Evolutionary conservation across 2,797 vertebrate genomes (phyloP).

Genomic region (Ficedula albicollis): DNA sequence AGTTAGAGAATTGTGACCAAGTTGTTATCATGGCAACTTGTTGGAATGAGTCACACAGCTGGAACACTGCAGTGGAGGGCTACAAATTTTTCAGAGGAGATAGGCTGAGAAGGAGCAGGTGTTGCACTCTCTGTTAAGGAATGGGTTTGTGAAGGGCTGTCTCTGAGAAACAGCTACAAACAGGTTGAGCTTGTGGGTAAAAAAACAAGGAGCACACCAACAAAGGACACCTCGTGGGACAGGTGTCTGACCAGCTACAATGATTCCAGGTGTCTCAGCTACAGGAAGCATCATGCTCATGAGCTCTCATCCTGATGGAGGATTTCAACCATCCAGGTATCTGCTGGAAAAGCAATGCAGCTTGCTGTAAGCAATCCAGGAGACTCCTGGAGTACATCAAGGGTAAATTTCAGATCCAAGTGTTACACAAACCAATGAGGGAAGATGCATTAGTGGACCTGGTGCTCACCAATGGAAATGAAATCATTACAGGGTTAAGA

Average conservation of each 20-base stretch:
- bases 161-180: not conserved
- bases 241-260: not conserved
- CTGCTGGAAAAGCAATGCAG: not conserved
- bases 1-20: not conserved
- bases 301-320: not conserved
- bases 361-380: not conserved
- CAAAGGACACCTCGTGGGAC: not conserved
- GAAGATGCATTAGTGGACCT: not conserved
- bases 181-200: not conserved
- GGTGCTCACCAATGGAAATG: not conserved
- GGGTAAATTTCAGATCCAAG: not conserved
- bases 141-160: not conserved
- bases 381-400: not conserved
- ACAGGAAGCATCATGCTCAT: rapidly evolving
- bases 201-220: not conserved
- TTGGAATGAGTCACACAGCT: not conserved
- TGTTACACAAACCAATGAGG: not conserved
- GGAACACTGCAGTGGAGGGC: not conserved
- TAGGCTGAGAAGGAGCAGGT: not conserved
- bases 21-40: not conserved
- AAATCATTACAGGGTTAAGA: not conserved
- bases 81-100: not conserved
- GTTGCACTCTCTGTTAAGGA: not conserved
- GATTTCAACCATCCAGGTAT: not conserved
- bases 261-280: not conserved